Base-by-base conservation (phyloP, 1,140 invertebrate species). In the Muscidifurax raptorellus region DNA sequence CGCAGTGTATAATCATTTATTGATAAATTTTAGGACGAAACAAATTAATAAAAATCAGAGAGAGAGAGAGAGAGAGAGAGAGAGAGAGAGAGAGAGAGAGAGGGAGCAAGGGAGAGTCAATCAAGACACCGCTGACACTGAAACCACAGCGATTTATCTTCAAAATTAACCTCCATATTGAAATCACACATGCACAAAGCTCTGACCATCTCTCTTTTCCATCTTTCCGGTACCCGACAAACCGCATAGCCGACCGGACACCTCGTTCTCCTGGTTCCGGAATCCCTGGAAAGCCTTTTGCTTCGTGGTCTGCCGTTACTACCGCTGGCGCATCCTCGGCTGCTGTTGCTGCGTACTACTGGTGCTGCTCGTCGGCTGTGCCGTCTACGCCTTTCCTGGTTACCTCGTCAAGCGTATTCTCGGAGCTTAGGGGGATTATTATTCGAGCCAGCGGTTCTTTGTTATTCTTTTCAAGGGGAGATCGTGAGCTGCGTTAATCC, bases 191-290 rank as follows among this genome's bases (percentile, higher is more conserved):
- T 18, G 2, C 52, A 59, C 52, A 59, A n/a, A 59, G 52, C 6
- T 59, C 22, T n/a, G 22, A 59, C 6, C 18, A 59, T 59, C 6
- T 59, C 18, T n/a, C 52, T 59, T n/a, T 59, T n/a, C 52, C 22
- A 6, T 59, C 3, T n/a, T 59, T 18, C 4, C 52, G 52, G 52
- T 59, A 7, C 18, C 52, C 18, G 6, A 59, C 22, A 22, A 22
- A 59, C 12, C 66, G 2, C 66, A 5, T 88, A 95, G 95, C 25
- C 94, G 95, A 15, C 94, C 95, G 18, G 94, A 95, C 83, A 94
- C 94, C 9, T 95, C 95, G 9, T 95, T 95, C 85, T 94, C 94
- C 82, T 95, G 94, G 91, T 92, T 95, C 84, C 93, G 91, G 44
- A 94, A 95, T 91, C 95, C 95, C 1, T 92, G 94, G 88, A 95